Evolutionary conservation across 2,113 vertebrate genomes (phyloP).

Genomic region (Irena cyanogastra): DNA sequence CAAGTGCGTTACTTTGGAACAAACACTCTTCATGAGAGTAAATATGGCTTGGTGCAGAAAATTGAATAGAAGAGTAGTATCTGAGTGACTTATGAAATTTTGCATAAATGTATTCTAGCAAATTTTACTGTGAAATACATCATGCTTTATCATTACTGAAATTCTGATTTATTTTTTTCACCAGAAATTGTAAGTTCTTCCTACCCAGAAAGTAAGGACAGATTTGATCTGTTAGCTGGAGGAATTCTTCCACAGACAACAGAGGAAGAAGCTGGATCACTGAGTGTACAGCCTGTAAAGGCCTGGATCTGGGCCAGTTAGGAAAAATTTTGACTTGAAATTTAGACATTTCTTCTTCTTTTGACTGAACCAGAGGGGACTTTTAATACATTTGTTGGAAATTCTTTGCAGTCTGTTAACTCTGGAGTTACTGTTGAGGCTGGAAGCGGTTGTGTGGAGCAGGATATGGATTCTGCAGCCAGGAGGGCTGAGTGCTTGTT

Average conservation of each 20-base stretch:
- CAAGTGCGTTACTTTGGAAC: not conserved
- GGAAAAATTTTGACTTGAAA: not conserved
- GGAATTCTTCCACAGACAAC: not conserved
- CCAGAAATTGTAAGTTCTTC: not conserved
- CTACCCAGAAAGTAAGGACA: not conserved
- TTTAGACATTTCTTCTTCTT: not conserved
- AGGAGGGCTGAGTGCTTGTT: fast-evolving
- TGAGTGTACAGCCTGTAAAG: not conserved
- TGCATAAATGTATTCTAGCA: not conserved
- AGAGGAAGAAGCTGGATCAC: not conserved
- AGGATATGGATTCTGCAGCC: not conserved
- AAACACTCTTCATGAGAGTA: not conserved
- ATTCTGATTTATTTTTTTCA: not conserved
- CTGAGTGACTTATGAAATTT: not conserved
- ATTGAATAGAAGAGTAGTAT: not conserved
- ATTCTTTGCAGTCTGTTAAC: not conserved
- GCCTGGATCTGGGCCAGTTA: not conserved
- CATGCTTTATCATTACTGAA: not conserved
- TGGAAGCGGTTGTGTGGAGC: not conserved
- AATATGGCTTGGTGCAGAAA: not conserved
- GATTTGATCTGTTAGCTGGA: not conserved
- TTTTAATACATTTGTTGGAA: not conserved
- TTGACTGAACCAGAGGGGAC: not conserved
- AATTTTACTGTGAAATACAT: not conserved
- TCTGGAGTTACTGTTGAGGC: not conserved